These are phyloP conservation scores for Rhinatrema bivittatum DNA, from an alignment of 2,797 vertebrate genomes.

Conservation along the genomic window DNA sequence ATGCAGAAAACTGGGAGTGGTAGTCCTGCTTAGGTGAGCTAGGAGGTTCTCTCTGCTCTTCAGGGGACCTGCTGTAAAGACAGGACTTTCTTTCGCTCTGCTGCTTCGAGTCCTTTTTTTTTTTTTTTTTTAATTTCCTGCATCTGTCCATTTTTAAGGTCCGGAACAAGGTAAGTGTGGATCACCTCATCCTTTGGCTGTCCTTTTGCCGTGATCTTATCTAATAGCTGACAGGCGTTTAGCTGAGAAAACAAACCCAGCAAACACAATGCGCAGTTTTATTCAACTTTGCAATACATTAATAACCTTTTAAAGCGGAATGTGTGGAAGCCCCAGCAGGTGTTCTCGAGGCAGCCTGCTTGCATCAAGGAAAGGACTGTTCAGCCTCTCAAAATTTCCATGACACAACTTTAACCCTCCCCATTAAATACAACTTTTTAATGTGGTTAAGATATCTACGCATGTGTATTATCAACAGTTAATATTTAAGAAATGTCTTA, in stretches of 20 bases:
- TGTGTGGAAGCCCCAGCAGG: too few relatives aligned
- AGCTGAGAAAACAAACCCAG: neutral
- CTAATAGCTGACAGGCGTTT: neutral
- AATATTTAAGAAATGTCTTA: too few relatives aligned
- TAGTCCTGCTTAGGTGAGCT: slow-evolving; percentile 22
- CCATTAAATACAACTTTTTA: too few relatives aligned
- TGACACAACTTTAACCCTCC: too few relatives aligned
- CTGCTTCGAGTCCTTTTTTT: slow-evolving; percentile 2
- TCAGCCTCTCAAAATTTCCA: too few relatives aligned
- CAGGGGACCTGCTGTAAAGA: neutral
- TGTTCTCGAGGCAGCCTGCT: too few relatives aligned
- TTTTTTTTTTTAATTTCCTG: too few relatives aligned
- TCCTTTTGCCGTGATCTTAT: neutral
- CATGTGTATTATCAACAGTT: too few relatives aligned
- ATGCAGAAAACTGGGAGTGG: slow-evolving; percentile 38
- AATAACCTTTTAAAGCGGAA: too few relatives aligned
- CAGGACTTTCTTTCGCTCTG: slow-evolving; percentile 7
- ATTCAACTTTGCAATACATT: too few relatives aligned
- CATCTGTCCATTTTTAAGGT: slow-evolving; percentile 5
- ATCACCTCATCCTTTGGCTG: neutral
- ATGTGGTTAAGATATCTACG: too few relatives aligned
- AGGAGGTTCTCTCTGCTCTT: slow-evolving; percentile 1
- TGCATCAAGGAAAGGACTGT: too few relatives aligned
- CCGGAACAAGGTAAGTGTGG: slow-evolving; percentile 45
- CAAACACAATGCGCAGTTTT: neutral